phyloP scores from a whole-genome alignment of 1,140 invertebrate species.

The Drosophila malerkotliana region DNA sequence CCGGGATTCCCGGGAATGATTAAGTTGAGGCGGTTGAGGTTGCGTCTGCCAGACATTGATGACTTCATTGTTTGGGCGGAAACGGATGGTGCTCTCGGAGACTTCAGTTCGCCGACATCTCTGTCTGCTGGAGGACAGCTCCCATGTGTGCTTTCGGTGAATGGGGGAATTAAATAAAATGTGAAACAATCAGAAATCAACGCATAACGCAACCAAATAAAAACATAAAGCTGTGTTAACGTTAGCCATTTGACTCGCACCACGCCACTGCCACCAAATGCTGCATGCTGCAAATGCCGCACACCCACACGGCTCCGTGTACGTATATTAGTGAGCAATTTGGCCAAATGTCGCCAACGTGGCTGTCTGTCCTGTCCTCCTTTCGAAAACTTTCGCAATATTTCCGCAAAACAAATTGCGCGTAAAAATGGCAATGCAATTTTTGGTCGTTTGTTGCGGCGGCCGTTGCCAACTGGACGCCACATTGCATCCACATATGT shows the following conservation, averaged over 20 bases:
- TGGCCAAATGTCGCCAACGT: conserved; percentile 80
- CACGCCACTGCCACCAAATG: background rate
- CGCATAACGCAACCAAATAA: conserved; percentile 73
- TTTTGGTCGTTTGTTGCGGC: conserved; percentile 81
- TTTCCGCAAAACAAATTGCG: conserved; percentile 82
- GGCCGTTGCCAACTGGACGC: conserved; percentile 79
- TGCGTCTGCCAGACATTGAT: conserved; percentile 49
- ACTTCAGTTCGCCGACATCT: conserved; percentile 21
- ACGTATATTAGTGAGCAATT: conserved; percentile 74
- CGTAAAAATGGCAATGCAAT: conserved; percentile 82
- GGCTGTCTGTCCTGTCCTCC: conserved; percentile 67
- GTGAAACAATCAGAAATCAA: conserved; percentile 81
- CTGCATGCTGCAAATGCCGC: background rate
- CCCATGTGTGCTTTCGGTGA: background rate
- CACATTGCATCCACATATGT: conserved; percentile 80
- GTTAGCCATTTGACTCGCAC: conserved; percentile 59
- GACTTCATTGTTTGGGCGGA: conserved; percentile 47
- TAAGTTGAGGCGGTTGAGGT: conserved; percentile 62
- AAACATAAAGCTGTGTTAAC: conserved; percentile 71
- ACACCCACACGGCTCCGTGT: background rate
- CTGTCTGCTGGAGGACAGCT: conserved; percentile 12
- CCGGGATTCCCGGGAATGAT: conserved; percentile 55
- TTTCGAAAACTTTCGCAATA: conserved; percentile 76
- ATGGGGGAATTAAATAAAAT: conserved; percentile 72
- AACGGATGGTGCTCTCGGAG: conserved; percentile 18